Percentiles rank a stretch among this genome's conserved stretches.
Conservation (phyloP, 1,140 invertebrate genomes). For the Sitodiplosis mosellana region DNA sequence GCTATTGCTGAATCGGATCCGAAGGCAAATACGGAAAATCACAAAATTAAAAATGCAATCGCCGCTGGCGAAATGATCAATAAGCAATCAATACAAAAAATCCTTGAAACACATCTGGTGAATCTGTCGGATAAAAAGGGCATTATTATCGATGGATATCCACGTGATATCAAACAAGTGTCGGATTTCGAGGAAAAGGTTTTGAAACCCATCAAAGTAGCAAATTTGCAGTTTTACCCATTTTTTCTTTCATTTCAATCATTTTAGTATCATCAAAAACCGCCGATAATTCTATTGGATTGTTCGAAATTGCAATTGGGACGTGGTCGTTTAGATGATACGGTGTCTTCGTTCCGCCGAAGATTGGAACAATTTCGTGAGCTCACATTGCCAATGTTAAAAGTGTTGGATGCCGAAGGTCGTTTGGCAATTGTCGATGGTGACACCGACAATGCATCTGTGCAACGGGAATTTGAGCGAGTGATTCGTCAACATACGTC, state of each 20-base stretch:
- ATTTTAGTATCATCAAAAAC: conserved; percentile 50
- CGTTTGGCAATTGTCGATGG: conserved; percentile 66
- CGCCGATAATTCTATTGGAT: conserved; percentile 58
- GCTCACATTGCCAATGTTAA: conserved; percentile 70
- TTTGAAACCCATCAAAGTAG: conserved; percentile 3
- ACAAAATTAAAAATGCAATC: conserved; percentile 38
- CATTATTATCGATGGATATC: conserved; percentile 78
- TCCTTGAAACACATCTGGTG: conserved; percentile 40
- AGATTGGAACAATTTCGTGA: conserved; percentile 70
- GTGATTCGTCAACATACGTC: conserved; percentile 42
- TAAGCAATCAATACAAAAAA: conserved; percentile 40
- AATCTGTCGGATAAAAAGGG: conserved; percentile 33
- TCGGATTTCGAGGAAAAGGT: conserved; percentile 72
- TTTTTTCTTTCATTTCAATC: conserved; percentile 3
- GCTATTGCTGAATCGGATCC: conserved; percentile 39
- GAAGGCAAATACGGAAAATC: conserved; percentile 31
- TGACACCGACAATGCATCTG: conserved; percentile 53
- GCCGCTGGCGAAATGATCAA: conserved; percentile 67
- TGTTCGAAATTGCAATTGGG: conserved; percentile 72
- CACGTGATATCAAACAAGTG: conserved; percentile 68
- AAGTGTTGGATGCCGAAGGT: conserved; percentile 57
- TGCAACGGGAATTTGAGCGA: conserved; percentile 53
- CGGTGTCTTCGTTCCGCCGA: conserved; percentile 60
- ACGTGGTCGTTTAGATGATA: conserved; percentile 61
- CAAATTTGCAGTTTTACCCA: not conserved